phyloP scores from a whole-genome alignment of 2,113 vertebrate species.

The Gorilla gorilla region DNA sequence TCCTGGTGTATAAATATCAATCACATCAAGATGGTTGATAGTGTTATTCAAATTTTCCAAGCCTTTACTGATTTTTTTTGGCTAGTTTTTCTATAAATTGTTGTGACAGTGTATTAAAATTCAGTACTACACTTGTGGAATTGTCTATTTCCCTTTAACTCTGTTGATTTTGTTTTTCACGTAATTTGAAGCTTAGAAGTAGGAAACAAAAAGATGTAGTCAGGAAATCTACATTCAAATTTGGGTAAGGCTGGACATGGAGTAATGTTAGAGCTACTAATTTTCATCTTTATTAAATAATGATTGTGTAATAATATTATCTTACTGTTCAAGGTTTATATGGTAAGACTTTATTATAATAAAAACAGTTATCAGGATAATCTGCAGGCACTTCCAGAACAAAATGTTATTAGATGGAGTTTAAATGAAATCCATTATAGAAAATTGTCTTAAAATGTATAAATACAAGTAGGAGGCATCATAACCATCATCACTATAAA shows the following conservation, averaged over 20 bases:
- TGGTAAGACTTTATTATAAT: slow-evolving; percentile 51
- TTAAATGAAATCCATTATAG: slow-evolving; percentile 56
- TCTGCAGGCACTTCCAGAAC: slow-evolving; percentile 28
- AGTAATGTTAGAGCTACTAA: slow-evolving; percentile 10
- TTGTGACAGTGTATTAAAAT: not conserved
- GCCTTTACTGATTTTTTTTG: not conserved
- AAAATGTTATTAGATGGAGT: slow-evolving; percentile 49
- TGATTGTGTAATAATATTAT: slow-evolving; percentile 25
- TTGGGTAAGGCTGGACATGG: not conserved
- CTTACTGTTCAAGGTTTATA: slow-evolving; percentile 30
- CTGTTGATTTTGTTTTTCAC: not conserved
- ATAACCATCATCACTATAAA: slow-evolving; percentile 59
- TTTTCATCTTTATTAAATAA: slow-evolving; percentile 69
- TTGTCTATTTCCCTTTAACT: slow-evolving; percentile 41
- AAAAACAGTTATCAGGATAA: slow-evolving; percentile 57
- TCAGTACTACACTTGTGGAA: not conserved
- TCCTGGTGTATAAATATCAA: not conserved
- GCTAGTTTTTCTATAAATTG: not conserved
- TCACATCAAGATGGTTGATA: not conserved
- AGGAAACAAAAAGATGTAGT: not conserved
- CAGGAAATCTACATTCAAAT: slow-evolving; percentile 20
- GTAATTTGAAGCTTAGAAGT: slow-evolving; percentile 31
- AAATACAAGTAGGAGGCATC: slow-evolving; percentile 47
- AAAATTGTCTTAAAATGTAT: slow-evolving; percentile 65
- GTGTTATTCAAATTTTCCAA: not conserved